Evolutionary conservation across 2,888 invertebrate genomes (phyloP).

Genomic region (Spilarctia lutea): DNA sequence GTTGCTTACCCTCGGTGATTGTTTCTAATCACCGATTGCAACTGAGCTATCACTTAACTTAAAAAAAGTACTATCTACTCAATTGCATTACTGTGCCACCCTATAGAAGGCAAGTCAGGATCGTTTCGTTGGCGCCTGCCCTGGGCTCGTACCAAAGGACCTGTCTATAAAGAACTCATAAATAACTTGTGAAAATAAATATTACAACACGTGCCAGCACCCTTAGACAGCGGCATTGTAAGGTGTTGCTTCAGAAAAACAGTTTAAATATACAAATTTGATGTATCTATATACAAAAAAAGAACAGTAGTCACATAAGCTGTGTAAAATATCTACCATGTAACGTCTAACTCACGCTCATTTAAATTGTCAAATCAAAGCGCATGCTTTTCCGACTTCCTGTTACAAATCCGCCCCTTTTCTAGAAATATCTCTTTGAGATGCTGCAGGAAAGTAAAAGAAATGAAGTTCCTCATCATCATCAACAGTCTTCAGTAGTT

Average conservation of each 20-base stretch:
- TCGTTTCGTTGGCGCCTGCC: slow-evolving; percentile 58
- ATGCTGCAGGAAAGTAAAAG: too few relatives aligned
- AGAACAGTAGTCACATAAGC: background rate
- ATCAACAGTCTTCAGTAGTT: too few relatives aligned
- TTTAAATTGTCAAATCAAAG: too few relatives aligned
- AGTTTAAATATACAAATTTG: background rate
- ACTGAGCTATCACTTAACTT: too few relatives aligned
- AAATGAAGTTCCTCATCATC: too few relatives aligned
- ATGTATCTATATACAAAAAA: background rate
- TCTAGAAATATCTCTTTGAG: too few relatives aligned
- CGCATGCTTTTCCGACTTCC: too few relatives aligned
- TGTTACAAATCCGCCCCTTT: too few relatives aligned
- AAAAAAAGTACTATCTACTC: slow-evolving; percentile 19
- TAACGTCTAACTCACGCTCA: background rate
- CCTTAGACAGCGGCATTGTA: slow-evolving; percentile 1
- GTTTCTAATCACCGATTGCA: too few relatives aligned
- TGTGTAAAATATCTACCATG: background rate
- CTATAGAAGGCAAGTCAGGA: slow-evolving; percentile 56
- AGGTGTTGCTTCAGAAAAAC: background rate
- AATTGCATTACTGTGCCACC: slow-evolving; percentile 9
- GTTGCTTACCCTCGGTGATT: too few relatives aligned
- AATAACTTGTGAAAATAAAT: slow-evolving; percentile 42
- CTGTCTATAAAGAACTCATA: slow-evolving; percentile 37
- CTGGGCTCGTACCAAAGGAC: slow-evolving; percentile 52
- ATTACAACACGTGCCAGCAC: slow-evolving; percentile 31